Base-by-base conservation (phyloP, 1,140 invertebrate genomes). In the Megathymus violae region DNA sequence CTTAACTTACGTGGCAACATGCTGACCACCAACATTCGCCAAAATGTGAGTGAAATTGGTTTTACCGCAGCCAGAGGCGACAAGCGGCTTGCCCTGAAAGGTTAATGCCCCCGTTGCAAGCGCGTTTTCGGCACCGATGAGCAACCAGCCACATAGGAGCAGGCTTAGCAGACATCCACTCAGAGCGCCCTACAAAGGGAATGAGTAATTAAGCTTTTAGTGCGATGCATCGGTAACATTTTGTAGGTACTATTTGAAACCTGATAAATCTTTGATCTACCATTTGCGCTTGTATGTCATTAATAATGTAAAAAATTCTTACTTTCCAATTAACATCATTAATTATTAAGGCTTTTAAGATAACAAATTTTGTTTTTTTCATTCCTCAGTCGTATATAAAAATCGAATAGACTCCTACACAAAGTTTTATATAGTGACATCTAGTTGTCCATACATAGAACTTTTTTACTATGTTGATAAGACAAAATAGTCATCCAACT, bases 81-180 rank as follows among this genome's bases (percentile, higher is more conserved):
- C 68, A 40, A 90, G 61, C 10, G 83, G 79, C 56, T 90, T 90
- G 6, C 85, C 81, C 64, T 90, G 88, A 61, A 88, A 90, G 76
- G 85, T 89, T 76, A 90, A 76, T 44, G 86, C 86, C 31, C 88
- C 88, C 25, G 85, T 79, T 0, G 88, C 88, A 1, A 90, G 47
- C 27, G 88, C 85, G 66, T 90, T 87, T 71, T 90, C 86, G 22
- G 88, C 86, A 13, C 86, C 88, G 19, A 90, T 82, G 3, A 90
- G 80, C 7, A 90, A 64, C 86, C 86, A 90, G 27, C 88, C 86
- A 19, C 88, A 91, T 11, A 89, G 78, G 10, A 91, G 68, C 7
- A 89, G 70, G 61, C 86, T 91, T 34, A 91, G 61, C 11, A 89
- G 62, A 43, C 83, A 84, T 4, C 88, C 88, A 62, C 82, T 86